Base-by-base conservation (phyloP, 2,113 vertebrate species). In the Heterotilapia buettikoferi region DNA sequence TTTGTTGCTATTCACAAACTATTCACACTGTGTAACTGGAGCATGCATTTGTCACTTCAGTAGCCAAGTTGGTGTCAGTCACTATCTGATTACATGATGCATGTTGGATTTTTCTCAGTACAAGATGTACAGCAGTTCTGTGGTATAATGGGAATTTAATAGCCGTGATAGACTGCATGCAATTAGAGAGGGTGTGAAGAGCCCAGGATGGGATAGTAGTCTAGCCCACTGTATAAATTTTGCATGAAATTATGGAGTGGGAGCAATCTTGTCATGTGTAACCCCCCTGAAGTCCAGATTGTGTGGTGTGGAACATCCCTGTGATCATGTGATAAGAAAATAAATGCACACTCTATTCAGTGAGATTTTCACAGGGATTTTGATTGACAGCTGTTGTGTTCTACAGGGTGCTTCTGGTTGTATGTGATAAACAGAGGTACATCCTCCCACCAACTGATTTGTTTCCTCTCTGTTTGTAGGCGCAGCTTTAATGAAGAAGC, bases 401-500 rank as follows among this genome's bases (percentile, higher is more conserved):
- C 21, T n/a, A 2, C 53, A n/a, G 13, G 2, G 21, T 78, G 31
- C 14, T 45, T 68, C 26, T 36, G 38, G 82, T 54, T 18, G 50
- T 80, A 82, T 82, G n/a, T 45, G 92, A 93, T 82, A 90, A 86
- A 40, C 56, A 93, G 80, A 52, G 14, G 19, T 87, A 82, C 89
- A 13, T 54, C 92, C 47, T 68, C 53, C 93, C 89, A 95, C 38
- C 82, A 88, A 19, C 90, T 92, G 76, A 81, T 86, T 85, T 45
- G 90, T 90, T 90, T 82, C 95, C 86, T 96, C 93, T 94, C 95
- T 92, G 94, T 84, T 96, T 96, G 88, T 88, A 98, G 98, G 96
- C 57, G 81, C 91, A 95, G 95, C 91, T 97, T 98, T 97, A 97
- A 98, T 98, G 98, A 98, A 97, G 97, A 97, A 96, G 93, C 97